Percentiles rank a stretch among this genome's conserved stretches.
Evolutionary conservation across 2,113 vertebrate species (phyloP).

Genomic region (Motacilla alba): DNA sequence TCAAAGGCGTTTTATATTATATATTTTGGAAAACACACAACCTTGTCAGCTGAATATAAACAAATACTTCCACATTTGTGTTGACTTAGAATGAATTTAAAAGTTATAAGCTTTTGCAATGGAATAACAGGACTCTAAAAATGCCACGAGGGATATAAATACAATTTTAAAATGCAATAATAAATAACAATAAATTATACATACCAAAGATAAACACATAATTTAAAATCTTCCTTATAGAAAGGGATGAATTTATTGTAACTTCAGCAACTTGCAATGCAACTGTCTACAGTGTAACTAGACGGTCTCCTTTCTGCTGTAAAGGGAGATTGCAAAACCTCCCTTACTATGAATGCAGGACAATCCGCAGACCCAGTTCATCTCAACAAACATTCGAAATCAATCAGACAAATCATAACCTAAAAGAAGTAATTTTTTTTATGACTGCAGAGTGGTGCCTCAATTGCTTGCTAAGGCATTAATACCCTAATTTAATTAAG

Average conservation of each 20-base stretch:
- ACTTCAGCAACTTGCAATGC: not conserved
- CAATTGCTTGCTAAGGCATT: not conserved
- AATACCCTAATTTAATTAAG: not conserved
- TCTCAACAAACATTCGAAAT: not conserved
- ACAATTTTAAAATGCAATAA: not conserved
- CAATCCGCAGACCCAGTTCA: not conserved
- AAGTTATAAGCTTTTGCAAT: not conserved
- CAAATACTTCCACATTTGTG: slow-evolving; percentile 25
- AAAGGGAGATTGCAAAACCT: not conserved
- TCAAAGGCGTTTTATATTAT: not conserved
- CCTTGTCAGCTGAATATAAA: slow-evolving; percentile 41
- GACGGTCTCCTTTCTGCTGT: not conserved
- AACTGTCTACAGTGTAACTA: not conserved
- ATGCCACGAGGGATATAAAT: not conserved
- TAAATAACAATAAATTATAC: not conserved
- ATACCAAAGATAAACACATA: not conserved
- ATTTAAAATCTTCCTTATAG: not conserved
- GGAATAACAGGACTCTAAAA: not conserved
- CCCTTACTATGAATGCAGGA: not conserved
- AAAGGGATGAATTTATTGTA: not conserved
- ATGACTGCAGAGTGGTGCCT: not conserved
- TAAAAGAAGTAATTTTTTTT: not conserved
- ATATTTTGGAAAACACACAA: slow-evolving; percentile 29
- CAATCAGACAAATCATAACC: not conserved
- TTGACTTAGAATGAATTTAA: slow-evolving; percentile 37